Percentiles rank a stretch among this genome's conserved stretches.
Evolutionary conservation across 2,888 invertebrate genomes (phyloP).

Genomic region (Imbricaverruca yamaguchii): DNA sequence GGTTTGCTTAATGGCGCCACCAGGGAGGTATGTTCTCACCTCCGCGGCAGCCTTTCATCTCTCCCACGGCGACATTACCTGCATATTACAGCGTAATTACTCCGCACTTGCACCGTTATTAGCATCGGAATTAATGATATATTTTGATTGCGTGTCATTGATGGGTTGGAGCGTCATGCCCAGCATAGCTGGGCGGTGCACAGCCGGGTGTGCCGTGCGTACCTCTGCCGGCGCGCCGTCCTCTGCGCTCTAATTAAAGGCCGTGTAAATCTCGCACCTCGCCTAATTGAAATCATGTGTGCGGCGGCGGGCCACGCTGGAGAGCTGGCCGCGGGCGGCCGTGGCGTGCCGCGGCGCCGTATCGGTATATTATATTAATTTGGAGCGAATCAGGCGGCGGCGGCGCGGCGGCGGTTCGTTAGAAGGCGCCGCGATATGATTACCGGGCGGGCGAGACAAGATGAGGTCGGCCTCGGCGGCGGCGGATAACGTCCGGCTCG

Average conservation of each 20-base stretch:
- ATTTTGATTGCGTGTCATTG: conserved; percentile 21
- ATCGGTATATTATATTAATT: conserved; percentile 22
- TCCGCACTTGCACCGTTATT: not conserved
- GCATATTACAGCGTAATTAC: conserved; percentile 19
- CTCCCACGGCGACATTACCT: not conserved
- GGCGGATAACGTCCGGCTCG: not conserved
- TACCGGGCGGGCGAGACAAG: conserved; percentile 7
- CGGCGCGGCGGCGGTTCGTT: conserved; percentile 19
- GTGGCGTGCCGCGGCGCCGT: conserved; percentile 10
- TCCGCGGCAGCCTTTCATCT: not conserved
- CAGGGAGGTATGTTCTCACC: conserved; percentile 20
- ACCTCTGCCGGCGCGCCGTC: not conserved
- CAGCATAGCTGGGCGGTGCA: not conserved
- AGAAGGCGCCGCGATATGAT: not conserved
- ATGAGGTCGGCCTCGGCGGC: conserved; percentile 8
- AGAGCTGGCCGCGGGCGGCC: not conserved
- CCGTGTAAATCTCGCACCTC: conserved; percentile 19
- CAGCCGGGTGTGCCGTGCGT: not conserved
- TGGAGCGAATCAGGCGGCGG: conserved; percentile 8
- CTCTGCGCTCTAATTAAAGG: conserved; percentile 14
- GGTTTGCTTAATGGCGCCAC: conserved; percentile 3
- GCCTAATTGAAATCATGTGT: conserved; percentile 17
- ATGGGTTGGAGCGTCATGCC: not conserved
- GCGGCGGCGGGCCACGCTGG: not conserved
- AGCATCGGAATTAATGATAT: conserved; percentile 13